These are phyloP conservation scores for Scaptomyza graminum DNA, from an alignment of 1,140 invertebrate genomes.

Conservation along the genomic window DNA sequence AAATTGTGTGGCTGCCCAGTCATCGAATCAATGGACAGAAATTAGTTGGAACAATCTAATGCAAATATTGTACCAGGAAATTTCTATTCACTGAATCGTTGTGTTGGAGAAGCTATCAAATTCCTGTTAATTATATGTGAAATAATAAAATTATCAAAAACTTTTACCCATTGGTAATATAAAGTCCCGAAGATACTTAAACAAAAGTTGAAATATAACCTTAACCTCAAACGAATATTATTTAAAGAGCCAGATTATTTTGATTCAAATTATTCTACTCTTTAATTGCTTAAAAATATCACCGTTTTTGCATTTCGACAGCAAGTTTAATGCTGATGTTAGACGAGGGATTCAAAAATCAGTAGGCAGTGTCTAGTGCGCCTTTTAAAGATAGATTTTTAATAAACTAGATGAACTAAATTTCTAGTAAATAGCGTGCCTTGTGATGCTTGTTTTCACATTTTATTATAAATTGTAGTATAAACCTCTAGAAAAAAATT, in stretches of 20 bases:
- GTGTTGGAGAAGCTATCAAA: too few species aligned
- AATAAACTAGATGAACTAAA: too few species aligned
- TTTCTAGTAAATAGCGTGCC: slow-evolving; percentile 10
- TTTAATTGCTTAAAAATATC: too few species aligned
- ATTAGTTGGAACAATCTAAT: background rate
- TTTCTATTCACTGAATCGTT: background rate
- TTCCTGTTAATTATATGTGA: background rate
- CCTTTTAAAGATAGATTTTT: background rate
- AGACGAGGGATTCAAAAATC: too few species aligned
- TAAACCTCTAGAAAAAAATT: slow-evolving; percentile 8
- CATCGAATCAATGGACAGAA: background rate
- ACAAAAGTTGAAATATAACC: too few species aligned
- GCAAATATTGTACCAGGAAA: background rate
- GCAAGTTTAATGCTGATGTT: too few species aligned
- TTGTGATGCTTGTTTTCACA: slow-evolving; percentile 2
- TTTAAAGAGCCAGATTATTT: too few species aligned
- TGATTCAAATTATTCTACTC: too few species aligned
- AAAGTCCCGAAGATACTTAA: too few species aligned
- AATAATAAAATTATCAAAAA: background rate
- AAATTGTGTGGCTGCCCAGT: background rate
- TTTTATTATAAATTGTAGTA: background rate
- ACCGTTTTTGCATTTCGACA: too few species aligned
- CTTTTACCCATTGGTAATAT: too few species aligned
- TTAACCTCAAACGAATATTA: too few species aligned
- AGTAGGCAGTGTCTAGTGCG: background rate